Conservation (phyloP, 2,797 vertebrate genomes). For the Coregonus suidteri region DNA sequence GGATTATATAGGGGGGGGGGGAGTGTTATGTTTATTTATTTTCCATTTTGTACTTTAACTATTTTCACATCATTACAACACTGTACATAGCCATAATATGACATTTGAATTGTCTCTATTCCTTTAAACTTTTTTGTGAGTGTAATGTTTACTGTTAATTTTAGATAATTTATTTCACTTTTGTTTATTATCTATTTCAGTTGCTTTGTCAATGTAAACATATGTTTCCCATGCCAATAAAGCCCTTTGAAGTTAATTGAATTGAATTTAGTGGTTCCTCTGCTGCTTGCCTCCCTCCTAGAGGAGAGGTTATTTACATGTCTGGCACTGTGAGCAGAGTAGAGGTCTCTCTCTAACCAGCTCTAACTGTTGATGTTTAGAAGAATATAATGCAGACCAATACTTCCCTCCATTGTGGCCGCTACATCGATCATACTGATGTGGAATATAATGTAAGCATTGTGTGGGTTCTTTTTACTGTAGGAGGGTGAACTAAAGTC, state of each 20-base stretch:
- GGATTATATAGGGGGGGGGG: too few species aligned
- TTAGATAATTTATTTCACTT: too few species aligned
- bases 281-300: conserved; percentile 25
- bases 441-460: conserved; percentile 70
- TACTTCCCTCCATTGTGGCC: conserved; percentile 69
- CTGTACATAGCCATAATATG: too few species aligned
- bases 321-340: conserved; percentile 51
- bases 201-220: not conserved
- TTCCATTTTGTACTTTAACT: not conserved
- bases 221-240: conserved; percentile 4
- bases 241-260: not conserved
- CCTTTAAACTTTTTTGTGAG: too few species aligned
- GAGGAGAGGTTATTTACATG: conserved; percentile 54
- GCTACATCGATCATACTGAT: conserved; percentile 70
- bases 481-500: conserved; percentile 52
- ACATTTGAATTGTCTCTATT: too few species aligned
- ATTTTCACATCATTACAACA: not conserved
- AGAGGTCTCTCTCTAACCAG: conserved; percentile 66
- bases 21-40: not conserved
- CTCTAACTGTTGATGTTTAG: conserved; percentile 73
- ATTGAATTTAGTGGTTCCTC: conserved; percentile 24
- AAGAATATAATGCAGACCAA: conserved; percentile 68
- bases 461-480: conserved; percentile 48
- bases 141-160: too few species aligned
- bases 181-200: too few species aligned